Conservation (phyloP, 2,113 vertebrate genomes). For the Grantiella picta region DNA sequence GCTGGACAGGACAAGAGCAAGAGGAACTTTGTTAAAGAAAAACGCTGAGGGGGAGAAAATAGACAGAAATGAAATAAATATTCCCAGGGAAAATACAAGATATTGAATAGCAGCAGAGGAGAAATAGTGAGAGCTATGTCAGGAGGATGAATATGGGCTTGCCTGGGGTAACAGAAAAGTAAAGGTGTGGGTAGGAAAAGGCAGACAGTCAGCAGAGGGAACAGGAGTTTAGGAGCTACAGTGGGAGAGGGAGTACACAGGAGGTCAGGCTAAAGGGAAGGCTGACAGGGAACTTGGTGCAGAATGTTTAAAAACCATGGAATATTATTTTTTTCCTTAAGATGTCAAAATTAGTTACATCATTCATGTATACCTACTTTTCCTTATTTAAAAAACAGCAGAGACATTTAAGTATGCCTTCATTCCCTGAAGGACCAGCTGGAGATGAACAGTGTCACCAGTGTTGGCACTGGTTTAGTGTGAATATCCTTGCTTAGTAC, state of each 20-base stretch:
- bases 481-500: neutral
- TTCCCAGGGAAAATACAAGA: neutral
- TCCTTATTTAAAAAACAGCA: neutral
- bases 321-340: neutral
- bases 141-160: fast-evolving
- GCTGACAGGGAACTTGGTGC: neutral
- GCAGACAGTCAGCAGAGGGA: neutral
- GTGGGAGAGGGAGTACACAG: neutral
- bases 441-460: neutral
- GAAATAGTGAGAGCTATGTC: neutral
- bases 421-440: neutral
- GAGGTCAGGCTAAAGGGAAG: neutral
- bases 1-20: neutral
- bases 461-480: neutral
- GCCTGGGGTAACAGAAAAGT: neutral
- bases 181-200: neutral
- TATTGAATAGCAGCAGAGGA: neutral
- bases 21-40: neutral
- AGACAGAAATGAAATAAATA: neutral
- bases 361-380: neutral
- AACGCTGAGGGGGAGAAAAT: neutral
- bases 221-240: neutral
- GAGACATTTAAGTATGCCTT: neutral
- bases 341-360: neutral
- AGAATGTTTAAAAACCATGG: neutral